Percentiles rank a stretch among this genome's conserved stretches.
These are phyloP conservation scores for Craterocephalus amniculus DNA, from an alignment of 2,797 vertebrate genomes.

Conservation along the genomic window DNA sequence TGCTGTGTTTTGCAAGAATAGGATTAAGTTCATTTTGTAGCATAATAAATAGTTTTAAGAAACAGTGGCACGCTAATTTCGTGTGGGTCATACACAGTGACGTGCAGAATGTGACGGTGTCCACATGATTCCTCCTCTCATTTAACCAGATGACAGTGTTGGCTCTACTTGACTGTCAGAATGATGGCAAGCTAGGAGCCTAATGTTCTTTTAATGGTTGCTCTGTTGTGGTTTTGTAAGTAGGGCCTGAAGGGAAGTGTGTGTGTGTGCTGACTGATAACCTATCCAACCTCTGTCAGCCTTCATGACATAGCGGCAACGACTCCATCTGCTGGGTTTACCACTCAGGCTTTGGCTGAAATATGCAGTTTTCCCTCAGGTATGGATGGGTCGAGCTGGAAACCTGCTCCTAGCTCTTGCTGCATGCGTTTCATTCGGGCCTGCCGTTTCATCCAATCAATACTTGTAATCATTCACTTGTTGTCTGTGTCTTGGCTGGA, in stretches of 20 bases:
- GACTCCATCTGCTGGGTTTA: constrained; percentile 60
- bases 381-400: constrained; percentile 32
- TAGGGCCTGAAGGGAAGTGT: constrained; percentile 35
- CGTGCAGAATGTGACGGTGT: too few species aligned
- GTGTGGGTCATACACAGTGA: too few species aligned
- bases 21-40: background rate
- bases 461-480: constrained; percentile 49
- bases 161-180: constrained; percentile 20
- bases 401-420: constrained; percentile 23
- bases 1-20: too few species aligned
- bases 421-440: constrained; percentile 49
- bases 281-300: constrained; percentile 47
- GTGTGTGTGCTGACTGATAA: constrained; percentile 72
- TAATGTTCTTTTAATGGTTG: constrained; percentile 80
- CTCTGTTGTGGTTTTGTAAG: constrained; percentile 53
- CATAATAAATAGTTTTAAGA: background rate
- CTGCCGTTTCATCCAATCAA: constrained; percentile 55
- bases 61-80: too few species aligned
- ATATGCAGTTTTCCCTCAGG: constrained; percentile 18
- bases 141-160: constrained; percentile 7
- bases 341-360: constrained; percentile 40
- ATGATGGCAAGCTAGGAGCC: constrained; percentile 68
- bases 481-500: constrained; percentile 39
- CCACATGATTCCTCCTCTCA: background rate
- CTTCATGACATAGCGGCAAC: constrained; percentile 66